Evolutionary conservation across 1,140 invertebrate genomes (phyloP).

Genomic region (Campodea augens): DNA sequence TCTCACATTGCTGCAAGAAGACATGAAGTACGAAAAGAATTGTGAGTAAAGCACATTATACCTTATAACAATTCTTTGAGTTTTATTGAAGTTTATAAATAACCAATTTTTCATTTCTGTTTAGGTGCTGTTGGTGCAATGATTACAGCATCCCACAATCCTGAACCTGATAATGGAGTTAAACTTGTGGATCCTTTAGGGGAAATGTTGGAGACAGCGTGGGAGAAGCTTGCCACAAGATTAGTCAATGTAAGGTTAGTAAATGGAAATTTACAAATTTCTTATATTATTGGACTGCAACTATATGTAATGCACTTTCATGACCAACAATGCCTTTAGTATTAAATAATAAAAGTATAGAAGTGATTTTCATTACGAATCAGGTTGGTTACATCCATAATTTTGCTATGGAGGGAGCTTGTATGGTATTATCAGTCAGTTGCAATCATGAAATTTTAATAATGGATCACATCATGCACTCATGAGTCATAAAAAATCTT

Average conservation of each 20-base stretch:
- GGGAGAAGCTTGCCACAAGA: conserved; percentile 76
- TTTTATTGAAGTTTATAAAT: background rate
- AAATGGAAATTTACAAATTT: background rate
- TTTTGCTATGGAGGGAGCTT: no score
- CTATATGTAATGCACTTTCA: background rate
- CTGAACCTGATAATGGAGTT: conserved; percentile 88
- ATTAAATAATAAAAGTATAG: background rate
- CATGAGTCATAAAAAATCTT: no score
- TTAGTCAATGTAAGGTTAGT: conserved; percentile 52
- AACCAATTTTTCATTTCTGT: conserved; percentile 11
- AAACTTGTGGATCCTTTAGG: conserved; percentile 90
- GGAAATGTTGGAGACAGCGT: conserved; percentile 81
- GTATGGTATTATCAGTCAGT: no score
- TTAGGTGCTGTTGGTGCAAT: conserved; percentile 66
- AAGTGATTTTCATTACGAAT: background rate
- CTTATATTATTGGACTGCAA: conserved; percentile 2
- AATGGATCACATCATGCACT: no score
- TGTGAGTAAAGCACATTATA: no score
- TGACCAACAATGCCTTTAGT: background rate
- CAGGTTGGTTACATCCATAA: background rate
- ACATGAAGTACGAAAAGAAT: no score
- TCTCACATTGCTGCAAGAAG: no score
- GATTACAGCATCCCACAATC: conserved; percentile 98
- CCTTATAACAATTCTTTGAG: no score
- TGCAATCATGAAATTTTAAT: no score